A percentile compares a stretch with the other conserved stretches of the same genome.
Evolutionary conservation across 2,797 vertebrate genomes (phyloP).

Genomic region (Propithecus perrieri): DNA sequence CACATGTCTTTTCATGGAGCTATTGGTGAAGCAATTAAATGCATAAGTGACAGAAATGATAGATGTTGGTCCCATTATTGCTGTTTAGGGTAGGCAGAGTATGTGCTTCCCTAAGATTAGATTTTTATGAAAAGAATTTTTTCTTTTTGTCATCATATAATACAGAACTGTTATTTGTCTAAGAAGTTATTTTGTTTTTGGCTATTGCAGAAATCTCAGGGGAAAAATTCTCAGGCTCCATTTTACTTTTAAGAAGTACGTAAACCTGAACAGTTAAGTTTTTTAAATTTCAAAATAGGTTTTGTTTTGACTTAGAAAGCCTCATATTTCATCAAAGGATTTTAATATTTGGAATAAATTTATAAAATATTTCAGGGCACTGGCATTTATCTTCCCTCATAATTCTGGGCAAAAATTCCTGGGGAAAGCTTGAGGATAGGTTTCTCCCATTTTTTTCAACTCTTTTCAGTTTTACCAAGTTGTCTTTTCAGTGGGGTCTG

Average conservation of each 20-base stretch:
- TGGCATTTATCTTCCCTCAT: background rate
- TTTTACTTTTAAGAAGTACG: constrained; percentile 25
- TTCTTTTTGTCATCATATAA: constrained; percentile 17
- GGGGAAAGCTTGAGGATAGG: background rate
- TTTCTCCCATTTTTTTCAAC: background rate
- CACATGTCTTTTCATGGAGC: background rate
- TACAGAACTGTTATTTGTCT: constrained; percentile 53
- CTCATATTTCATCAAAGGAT: background rate
- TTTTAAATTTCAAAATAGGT: constrained; percentile 1
- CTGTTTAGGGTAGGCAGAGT: constrained; percentile 45
- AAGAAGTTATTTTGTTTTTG: constrained; percentile 51
- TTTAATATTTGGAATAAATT: background rate
- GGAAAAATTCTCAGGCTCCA: constrained; percentile 8
- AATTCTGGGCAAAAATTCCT: background rate
- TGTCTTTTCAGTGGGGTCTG: background rate
- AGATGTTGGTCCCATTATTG: constrained; percentile 9
- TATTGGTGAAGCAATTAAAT: constrained; percentile 40
- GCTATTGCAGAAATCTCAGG: constrained; percentile 33
- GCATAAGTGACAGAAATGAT: constrained; percentile 23
- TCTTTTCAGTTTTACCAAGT: background rate
- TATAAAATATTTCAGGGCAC: background rate
- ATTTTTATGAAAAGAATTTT: constrained; percentile 58
- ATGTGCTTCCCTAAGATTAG: constrained; percentile 64
- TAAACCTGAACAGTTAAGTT: background rate
- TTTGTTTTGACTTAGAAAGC: constrained; percentile 33